phyloP scores from a whole-genome alignment of 2,797 vertebrate species.

The Enteromius mattozi region DNA sequence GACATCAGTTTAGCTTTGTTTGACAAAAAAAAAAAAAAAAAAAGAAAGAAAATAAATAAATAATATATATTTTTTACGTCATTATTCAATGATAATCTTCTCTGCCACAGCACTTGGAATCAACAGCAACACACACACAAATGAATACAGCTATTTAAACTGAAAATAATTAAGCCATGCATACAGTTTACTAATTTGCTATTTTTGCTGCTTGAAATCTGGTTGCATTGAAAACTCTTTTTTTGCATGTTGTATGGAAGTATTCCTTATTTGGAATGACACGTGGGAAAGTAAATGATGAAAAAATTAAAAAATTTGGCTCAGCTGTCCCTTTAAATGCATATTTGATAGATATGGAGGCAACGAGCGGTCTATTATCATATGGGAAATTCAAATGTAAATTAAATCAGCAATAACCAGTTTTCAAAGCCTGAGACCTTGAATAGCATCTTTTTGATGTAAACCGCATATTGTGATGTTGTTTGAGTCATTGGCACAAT shows the following conservation, averaged over 20 bases:
- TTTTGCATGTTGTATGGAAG: not conserved
- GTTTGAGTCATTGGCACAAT: slow-evolving; percentile 56
- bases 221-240: not conserved
- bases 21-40: too few species aligned
- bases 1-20: not conserved
- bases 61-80: too few species aligned
- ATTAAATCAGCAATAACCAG: slow-evolving; percentile 59
- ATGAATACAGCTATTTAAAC: not conserved
- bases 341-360: slow-evolving; percentile 16
- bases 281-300: not conserved
- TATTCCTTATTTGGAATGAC: not conserved
- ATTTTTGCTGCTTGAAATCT: not conserved
- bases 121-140: not conserved
- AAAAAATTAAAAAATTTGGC: not conserved
- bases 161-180: not conserved
- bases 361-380: slow-evolving; percentile 41
- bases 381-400: slow-evolving; percentile 58
- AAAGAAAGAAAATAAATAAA: too few species aligned
- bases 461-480: slow-evolving; percentile 55
- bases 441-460: slow-evolving; percentile 61
- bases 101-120: not conserved
- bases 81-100: not conserved
- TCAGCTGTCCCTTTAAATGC: slow-evolving; percentile 1
- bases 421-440: slow-evolving; percentile 57
- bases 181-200: not conserved